These are phyloP conservation scores for Clusia tigrina DNA, from an alignment of 2,888 invertebrate genomes.

Conservation along the genomic window DNA sequence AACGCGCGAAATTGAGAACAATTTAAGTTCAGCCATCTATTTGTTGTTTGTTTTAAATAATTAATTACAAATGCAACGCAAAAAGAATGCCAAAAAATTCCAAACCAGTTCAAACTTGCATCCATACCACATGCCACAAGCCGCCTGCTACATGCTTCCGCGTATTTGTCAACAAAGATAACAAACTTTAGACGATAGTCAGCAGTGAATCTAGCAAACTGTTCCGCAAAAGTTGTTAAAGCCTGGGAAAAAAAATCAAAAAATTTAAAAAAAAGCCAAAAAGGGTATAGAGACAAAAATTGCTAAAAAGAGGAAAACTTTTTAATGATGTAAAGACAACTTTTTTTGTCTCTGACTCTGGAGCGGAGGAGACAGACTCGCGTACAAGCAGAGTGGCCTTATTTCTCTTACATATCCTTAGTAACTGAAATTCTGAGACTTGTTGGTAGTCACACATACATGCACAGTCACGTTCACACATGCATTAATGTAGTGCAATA, in stretches of 20 bases:
- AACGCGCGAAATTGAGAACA: no score
- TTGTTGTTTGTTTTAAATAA: no score
- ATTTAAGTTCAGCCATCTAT: no score
- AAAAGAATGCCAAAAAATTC: no score
- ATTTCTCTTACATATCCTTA: not conserved
- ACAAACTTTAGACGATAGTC: not conserved
- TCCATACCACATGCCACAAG: not conserved
- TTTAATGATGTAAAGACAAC: slow-evolving; percentile 63
- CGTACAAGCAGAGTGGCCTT: not conserved
- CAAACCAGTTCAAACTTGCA: not conserved
- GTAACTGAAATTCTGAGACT: no score
- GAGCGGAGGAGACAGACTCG: not conserved
- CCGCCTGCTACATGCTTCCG: no score
- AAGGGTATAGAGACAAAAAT: slow-evolving; percentile 30
- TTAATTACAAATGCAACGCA: no score
- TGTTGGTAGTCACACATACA: no score
- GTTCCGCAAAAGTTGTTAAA: slow-evolving; percentile 14
- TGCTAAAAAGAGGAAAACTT: slow-evolving; percentile 51
- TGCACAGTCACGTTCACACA: not conserved
- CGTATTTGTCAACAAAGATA: slow-evolving; percentile 4
- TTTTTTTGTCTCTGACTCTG: slow-evolving; percentile 51
- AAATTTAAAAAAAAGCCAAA: not conserved
- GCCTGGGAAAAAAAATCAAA: slow-evolving; percentile 9
- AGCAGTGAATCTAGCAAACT: not conserved
- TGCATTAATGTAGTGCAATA: no score